These are phyloP conservation scores for Polyergus mexicanus DNA, from an alignment of 1,140 invertebrate genomes.

Conservation along the genomic window DNA sequence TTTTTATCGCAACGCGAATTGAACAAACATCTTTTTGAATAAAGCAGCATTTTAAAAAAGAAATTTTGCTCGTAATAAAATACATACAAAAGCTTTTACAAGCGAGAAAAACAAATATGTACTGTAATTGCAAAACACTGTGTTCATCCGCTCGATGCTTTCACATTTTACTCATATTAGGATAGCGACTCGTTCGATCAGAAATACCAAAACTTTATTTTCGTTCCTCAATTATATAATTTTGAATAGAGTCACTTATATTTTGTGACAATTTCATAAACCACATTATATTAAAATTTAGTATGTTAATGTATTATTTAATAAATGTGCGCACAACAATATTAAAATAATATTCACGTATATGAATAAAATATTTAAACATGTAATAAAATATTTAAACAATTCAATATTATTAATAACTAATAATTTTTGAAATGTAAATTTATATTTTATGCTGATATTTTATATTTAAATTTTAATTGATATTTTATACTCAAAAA, in stretches of 20 bases:
- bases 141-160: constrained; percentile 1
- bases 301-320: not conserved
- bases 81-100: not conserved
- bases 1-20: constrained; percentile 14
- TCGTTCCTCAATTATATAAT: not conserved
- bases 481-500: not conserved
- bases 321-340: not conserved
- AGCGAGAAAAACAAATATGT: not conserved
- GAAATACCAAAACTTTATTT: constrained; percentile 5
- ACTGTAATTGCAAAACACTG: constrained; percentile 8
- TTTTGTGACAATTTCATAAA: not conserved
- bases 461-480: not conserved
- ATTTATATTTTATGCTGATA: no score
- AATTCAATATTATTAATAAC: not conserved
- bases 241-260: constrained; percentile 25
- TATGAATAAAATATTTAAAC: not conserved
- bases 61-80: not conserved
- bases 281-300: constrained; percentile 4
- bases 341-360: not conserved
- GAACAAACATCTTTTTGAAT: not conserved
- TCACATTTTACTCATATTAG: not conserved
- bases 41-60: not conserved
- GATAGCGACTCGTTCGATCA: not conserved
- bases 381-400: not conserved
- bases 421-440: not conserved